Evolutionary conservation across 2,888 invertebrate species (phyloP).

Genomic region (Conus canariensis): DNA sequence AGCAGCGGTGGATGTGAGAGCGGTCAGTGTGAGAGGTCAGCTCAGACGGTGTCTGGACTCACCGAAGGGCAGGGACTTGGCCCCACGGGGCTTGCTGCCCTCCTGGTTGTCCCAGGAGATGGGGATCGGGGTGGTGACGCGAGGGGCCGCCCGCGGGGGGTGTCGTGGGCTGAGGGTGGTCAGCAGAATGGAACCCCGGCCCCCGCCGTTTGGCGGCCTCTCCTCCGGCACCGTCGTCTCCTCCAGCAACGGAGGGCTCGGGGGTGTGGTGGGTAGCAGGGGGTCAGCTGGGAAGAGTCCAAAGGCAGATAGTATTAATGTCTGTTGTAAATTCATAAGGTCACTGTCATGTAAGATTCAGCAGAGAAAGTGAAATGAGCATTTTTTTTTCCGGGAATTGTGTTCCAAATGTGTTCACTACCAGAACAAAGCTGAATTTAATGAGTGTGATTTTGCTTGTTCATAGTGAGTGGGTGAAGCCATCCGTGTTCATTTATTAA

Average conservation of each 20-base stretch:
- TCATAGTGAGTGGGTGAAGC: no score
- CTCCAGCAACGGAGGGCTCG: slow-evolving; percentile 49
- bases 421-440: no score
- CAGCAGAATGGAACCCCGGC: slow-evolving; percentile 39
- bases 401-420: no score
- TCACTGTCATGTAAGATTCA: background rate
- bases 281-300: slow-evolving; percentile 43
- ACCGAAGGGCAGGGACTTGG: slow-evolving; percentile 65
- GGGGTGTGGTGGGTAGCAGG: slow-evolving; percentile 44
- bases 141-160: slow-evolving; percentile 23
- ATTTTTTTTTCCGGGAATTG: no score
- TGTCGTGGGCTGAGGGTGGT: slow-evolving; percentile 35
- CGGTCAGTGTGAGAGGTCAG: no score
- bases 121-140: slow-evolving; percentile 42
- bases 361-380: background rate
- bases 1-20: no score
- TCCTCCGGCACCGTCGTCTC: slow-evolving; percentile 32
- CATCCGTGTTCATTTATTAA: no score
- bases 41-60: slow-evolving; percentile 38
- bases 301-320: background rate
- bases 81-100: slow-evolving; percentile 40
- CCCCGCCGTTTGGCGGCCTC: background rate
- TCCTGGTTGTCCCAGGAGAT: slow-evolving; percentile 34
- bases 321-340: no score
- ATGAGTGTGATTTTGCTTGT: no score